Evolutionary conservation across 2,113 vertebrate species (phyloP), one percentile per base, ranked within the genome.

Genomic region (Pelecanoides urinatrix): DNA sequence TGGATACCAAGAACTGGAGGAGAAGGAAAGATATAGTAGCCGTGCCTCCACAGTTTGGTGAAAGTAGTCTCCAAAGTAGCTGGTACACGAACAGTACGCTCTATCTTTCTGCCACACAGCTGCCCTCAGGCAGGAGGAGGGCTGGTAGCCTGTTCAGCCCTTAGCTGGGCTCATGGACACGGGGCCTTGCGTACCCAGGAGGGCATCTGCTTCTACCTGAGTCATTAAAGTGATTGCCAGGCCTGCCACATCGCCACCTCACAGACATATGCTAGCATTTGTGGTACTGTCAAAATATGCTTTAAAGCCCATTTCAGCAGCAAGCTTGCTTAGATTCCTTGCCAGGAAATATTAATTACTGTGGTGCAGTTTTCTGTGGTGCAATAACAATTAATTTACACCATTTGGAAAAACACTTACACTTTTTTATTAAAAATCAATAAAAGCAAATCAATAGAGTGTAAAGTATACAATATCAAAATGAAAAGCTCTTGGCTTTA

Each of bases 281-380:
- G 62, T 67, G 58, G 62, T 30, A 1, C 68, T 91, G 79, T 97
- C 94, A 97, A 96, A 96, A 94, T 86, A 87, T 55, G 76, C 91
- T 91, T 80, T 72, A 91, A 84, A 96, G 85, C 88, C 65, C 56
- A 34, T 82, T 97, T 85, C 89, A 70, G 89, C 87, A 90, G 86
- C 47, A 67, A 74, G 62, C 75, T 88, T 56, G 8, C 81, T 93
- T 44, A 40, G 55, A 61, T 68, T 85, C 61, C 76, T 58, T 97
- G 97, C 94, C 93, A 97, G 93, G 88, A 94, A 95, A 95, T 91
- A 91, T 97, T 97, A 97, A 97, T 96, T 95, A 95, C 79, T 94
- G 85, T 87, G 82, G 81, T 66, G 78, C 89, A 89, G 63, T 96
- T 94, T 97, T 91, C 86, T 34, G 49, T 85, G 91, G 86, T 4